phyloP scores from a whole-genome alignment of 2,797 vertebrate species.

The Bradypus variegatus region DNA sequence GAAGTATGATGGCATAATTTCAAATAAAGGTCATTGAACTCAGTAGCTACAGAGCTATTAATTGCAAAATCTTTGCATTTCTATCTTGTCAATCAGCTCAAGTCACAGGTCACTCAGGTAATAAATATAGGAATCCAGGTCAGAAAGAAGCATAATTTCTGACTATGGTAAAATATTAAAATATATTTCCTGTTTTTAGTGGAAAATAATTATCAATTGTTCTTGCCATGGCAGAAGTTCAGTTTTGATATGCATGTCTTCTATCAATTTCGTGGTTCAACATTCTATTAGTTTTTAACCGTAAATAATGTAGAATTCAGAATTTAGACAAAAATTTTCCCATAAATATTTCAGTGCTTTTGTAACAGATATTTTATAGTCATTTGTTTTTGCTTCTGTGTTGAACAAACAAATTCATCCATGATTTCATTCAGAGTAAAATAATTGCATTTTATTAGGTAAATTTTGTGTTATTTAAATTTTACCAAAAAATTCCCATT shows the following conservation, averaged over 20 bases:
- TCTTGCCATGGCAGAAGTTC: background rate
- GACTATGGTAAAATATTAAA: background rate
- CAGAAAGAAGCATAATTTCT: conserved; percentile 5
- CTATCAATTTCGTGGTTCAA: background rate
- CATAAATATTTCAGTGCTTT: background rate
- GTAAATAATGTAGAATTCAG: background rate
- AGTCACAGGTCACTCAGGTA: conserved; percentile 7
- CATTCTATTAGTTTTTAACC: background rate
- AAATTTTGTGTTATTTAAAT: background rate
- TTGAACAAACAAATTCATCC: background rate
- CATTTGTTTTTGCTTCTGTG: background rate
- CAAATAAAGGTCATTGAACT: conserved; percentile 24
- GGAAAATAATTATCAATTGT: background rate
- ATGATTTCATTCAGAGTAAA: background rate
- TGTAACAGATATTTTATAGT: background rate
- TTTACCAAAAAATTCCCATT: background rate
- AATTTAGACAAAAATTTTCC: background rate
- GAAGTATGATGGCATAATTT: background rate
- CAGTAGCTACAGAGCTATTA: conserved; percentile 9
- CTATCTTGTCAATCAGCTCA: background rate
- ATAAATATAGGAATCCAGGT: background rate
- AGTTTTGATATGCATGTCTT: background rate
- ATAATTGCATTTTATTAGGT: background rate
- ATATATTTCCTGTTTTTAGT: background rate
- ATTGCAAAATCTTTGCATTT: conserved; percentile 36